Evolutionary conservation across 2,888 invertebrate species (phyloP).

Genomic region (Cheilosia soror): DNA sequence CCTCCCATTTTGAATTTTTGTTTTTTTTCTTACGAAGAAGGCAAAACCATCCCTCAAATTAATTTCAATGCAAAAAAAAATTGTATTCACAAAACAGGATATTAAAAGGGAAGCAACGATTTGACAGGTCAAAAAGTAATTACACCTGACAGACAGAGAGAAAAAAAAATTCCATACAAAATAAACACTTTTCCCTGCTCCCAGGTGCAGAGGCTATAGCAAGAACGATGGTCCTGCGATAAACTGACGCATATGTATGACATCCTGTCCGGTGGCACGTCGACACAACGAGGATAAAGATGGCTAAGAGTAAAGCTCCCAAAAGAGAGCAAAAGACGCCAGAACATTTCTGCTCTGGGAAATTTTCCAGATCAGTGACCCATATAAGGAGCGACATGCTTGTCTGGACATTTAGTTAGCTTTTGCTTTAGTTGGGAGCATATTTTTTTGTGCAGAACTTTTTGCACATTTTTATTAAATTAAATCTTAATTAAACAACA

Average conservation of each 20-base stretch:
- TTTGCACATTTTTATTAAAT: slow-evolving; percentile 10
- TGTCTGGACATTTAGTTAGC: slow-evolving; percentile 36
- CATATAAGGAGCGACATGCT: slow-evolving; percentile 47
- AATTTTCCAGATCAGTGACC: slow-evolving; percentile 61
- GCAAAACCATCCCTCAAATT: neutral
- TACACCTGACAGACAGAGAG: slow-evolving; percentile 41
- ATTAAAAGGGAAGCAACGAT: slow-evolving; percentile 62
- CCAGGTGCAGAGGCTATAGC: neutral
- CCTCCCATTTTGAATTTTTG: slow-evolving; percentile 15
- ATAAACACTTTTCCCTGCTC: slow-evolving; percentile 9
- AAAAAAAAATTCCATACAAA: neutral
- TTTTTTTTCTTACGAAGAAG: neutral
- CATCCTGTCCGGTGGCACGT: slow-evolving; percentile 32
- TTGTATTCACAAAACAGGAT: slow-evolving; percentile 51
- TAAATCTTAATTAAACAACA: slow-evolving; percentile 20
- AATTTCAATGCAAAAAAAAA: slow-evolving; percentile 12
- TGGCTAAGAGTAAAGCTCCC: slow-evolving; percentile 12
- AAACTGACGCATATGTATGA: slow-evolving; percentile 61
- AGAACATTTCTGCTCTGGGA: slow-evolving; percentile 23
- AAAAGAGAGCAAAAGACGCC: slow-evolving; percentile 27
- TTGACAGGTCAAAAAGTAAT: slow-evolving; percentile 64
- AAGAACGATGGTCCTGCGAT: slow-evolving; percentile 11
- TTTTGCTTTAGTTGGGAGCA: neutral
- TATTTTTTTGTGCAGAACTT: neutral
- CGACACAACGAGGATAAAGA: slow-evolving; percentile 3